Conservation (phyloP, 2,888 invertebrate species). For the Andrena marginata region DNA sequence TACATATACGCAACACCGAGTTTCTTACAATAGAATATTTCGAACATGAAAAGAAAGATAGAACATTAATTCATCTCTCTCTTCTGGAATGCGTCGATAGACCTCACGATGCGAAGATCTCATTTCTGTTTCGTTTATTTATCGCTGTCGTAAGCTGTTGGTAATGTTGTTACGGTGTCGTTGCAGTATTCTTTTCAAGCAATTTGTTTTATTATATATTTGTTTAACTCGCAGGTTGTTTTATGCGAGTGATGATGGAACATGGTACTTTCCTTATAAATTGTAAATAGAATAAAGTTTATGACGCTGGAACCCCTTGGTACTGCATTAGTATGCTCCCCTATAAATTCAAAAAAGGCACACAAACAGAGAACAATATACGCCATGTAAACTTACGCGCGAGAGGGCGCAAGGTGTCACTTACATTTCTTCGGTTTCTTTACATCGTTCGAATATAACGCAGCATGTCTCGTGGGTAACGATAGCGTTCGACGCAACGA, state of each 20-base stretch:
- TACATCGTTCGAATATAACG: not conserved
- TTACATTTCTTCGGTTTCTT: not conserved
- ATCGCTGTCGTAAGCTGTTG: slow-evolving; percentile 19
- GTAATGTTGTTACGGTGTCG: slow-evolving; percentile 22
- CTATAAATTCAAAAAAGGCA: not conserved
- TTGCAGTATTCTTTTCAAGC: slow-evolving; percentile 16
- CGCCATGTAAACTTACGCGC: not conserved
- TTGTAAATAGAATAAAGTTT: slow-evolving; percentile 54
- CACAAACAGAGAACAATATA: not conserved
- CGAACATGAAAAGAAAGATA: not conserved
- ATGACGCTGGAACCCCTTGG: slow-evolving; percentile 61
- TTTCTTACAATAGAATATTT: not conserved
- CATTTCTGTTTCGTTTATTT: slow-evolving; percentile 29
- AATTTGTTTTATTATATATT: too few relatives aligned
- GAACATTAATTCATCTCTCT: not conserved
- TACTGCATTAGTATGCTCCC: slow-evolving; percentile 28
- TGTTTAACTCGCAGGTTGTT: slow-evolving; percentile 10
- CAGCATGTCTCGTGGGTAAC: not conserved
- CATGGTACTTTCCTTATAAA: slow-evolving; percentile 40
- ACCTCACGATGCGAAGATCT: slow-evolving; percentile 10
- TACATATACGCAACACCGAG: not conserved
- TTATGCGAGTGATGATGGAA: slow-evolving; percentile 21
- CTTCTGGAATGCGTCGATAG: not conserved
- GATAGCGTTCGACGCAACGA: slow-evolving; percentile 30
- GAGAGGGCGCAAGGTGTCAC: not conserved